A percentile compares a stretch with the other conserved stretches of the same genome.
Conservation (phyloP, 2,113 vertebrate species). For the Gobio gobio region DNA sequence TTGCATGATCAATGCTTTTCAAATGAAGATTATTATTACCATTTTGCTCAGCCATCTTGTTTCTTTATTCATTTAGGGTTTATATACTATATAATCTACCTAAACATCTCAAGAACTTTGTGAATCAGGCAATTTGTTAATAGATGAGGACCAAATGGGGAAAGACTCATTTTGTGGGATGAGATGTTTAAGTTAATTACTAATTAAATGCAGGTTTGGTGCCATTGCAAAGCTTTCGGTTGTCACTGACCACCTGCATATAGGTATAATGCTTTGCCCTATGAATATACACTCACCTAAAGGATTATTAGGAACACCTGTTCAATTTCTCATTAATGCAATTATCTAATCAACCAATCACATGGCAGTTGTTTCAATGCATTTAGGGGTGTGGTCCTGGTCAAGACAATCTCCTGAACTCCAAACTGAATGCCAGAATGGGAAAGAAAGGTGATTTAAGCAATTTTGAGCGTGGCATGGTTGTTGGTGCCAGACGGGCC, state of each 20-base stretch:
- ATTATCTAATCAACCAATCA: no score
- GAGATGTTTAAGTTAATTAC: not conserved
- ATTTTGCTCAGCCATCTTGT: not conserved
- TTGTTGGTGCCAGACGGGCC: no score
- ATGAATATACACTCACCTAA: no score
- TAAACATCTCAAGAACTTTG: not conserved
- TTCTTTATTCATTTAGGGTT: not conserved
- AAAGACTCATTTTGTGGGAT: not conserved
- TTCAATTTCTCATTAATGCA: no score
- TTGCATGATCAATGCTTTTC: constrained; percentile 17
- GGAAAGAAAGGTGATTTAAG: no score
- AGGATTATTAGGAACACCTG: no score
- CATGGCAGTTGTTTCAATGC: no score
- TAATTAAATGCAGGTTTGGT: not conserved
- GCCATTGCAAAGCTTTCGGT: not conserved
- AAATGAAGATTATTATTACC: not conserved
- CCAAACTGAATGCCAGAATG: no score
- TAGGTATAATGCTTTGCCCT: not conserved
- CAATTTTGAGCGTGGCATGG: no score
- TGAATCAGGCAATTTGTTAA: not conserved
- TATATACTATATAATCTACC: not conserved
- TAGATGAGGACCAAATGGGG: not conserved
- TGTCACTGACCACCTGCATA: not conserved
- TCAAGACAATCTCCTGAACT: no score
- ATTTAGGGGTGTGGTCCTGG: no score